A percentile compares a stretch with the other conserved stretches of the same genome.
Conservation (phyloP, 2,113 vertebrate genomes). For the Sprattus sprattus region DNA sequence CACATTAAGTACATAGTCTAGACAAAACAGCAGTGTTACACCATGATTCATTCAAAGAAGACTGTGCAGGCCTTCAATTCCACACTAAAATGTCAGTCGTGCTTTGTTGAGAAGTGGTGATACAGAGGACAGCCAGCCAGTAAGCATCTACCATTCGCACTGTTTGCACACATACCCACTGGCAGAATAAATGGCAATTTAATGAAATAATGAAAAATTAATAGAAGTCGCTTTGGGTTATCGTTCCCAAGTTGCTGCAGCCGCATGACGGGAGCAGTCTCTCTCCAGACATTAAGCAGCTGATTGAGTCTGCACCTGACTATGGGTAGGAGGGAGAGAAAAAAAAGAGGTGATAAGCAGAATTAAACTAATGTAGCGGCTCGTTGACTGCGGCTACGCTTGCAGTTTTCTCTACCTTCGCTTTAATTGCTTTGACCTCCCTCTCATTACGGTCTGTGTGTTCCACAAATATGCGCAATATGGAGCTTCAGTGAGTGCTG, state of each 20-base stretch:
- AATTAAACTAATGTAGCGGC: slow-evolving; percentile 45
- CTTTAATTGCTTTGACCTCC: slow-evolving; percentile 55
- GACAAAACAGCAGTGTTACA: neutral
- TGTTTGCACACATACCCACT: slow-evolving; percentile 36
- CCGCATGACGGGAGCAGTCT: slow-evolving; percentile 31
- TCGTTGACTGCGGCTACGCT: slow-evolving; percentile 30
- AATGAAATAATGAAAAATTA: slow-evolving; percentile 56
- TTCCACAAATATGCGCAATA: slow-evolving; percentile 36
- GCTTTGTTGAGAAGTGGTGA: neutral
- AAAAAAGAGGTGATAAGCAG: slow-evolving; percentile 44
- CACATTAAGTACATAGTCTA: neutral
- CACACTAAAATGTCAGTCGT: neutral
- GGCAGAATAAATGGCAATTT: slow-evolving; percentile 47
- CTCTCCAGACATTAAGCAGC: slow-evolving; percentile 37
- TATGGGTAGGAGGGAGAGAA: slow-evolving; percentile 29
- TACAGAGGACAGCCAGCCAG: slow-evolving; percentile 18
- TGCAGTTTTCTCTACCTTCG: slow-evolving; percentile 34
- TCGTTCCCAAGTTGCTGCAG: slow-evolving; percentile 41
- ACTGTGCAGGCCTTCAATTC: neutral
- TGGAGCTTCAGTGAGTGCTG: neutral
- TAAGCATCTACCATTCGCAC: neutral
- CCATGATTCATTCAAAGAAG: neutral
- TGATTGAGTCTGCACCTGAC: slow-evolving; percentile 38
- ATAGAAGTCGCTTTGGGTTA: slow-evolving; percentile 55
- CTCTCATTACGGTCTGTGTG: slow-evolving; percentile 45